Evolutionary conservation across 2,888 invertebrate genomes (phyloP), one percentile per base, ranked within the genome.

Genomic region (Eretmocerus hayati): DNA sequence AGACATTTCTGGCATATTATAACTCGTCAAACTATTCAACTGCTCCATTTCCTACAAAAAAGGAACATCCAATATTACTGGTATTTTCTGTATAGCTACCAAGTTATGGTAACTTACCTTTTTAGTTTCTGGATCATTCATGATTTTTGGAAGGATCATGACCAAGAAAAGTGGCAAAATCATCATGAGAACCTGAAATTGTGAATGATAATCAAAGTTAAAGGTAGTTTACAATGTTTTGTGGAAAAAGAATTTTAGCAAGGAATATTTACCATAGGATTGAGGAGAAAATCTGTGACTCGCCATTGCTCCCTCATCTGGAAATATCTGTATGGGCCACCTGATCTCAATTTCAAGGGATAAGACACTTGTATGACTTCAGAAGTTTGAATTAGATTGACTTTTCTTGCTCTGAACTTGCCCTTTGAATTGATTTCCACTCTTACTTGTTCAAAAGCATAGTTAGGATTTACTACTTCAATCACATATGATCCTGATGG

Each of bases 341-440:
- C 66, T 0, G 92, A 83, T 65, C 90, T 89, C 75, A 99, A 78
- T 68, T 87, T 84, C 39, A 99, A 75, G 2, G 99, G 97, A 72
- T 97, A 97, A 1, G 90, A 85, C 46, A 96, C 83, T 73, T 91
- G 91, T 51, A 87, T 81, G 0, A 96, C 87, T 67, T 88, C 84
- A 1, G 90, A 86, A 0, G 91, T 91, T 72, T 96, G 95, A 37
- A 99, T 84, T 62, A 88, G 84, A 72, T 95, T 96, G 0, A 99
- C 88, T 75, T 89, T 90, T 38, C 99, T 78, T 1, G 95, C 96
- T 58, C 99, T 79, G 63, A 89, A 90, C 73, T 96, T 99, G 32
- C 99, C 99, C 72, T 94, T 96, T 0, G 90, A 87, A 69, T 92
- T 97, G 53, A 99, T 95, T 75, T 99, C 99, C 2, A 99, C 94